Evolutionary conservation across 2,113 vertebrate genomes (phyloP).

Genomic region (Brienomyrus longianalis): DNA sequence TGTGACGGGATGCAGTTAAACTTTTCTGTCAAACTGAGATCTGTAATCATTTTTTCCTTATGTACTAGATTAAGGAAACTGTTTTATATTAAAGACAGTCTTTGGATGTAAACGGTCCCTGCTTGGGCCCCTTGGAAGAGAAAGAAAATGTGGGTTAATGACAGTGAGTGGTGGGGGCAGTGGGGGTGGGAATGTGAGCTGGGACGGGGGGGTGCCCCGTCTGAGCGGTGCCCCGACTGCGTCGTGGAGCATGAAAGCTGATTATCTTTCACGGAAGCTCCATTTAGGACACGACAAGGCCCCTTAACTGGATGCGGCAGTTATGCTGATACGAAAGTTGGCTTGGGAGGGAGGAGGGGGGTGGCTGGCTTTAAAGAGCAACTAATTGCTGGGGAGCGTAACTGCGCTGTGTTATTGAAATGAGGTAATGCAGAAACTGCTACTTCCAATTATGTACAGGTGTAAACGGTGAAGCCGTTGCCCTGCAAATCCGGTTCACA

Average conservation of each 20-base stretch:
- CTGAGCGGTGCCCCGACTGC: background rate
- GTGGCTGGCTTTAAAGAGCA: background rate
- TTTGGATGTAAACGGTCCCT: conserved; percentile 25
- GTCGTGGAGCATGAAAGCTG: background rate
- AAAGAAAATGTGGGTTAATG: background rate
- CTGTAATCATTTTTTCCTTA: conserved; percentile 34
- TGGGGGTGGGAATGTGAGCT: background rate
- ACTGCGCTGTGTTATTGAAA: background rate
- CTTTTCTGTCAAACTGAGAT: conserved; percentile 34
- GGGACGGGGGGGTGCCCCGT: background rate
- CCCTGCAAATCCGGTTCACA: conserved; percentile 31
- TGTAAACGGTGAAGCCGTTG: conserved; percentile 26
- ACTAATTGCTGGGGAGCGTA: background rate
- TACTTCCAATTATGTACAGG: conserved; percentile 1
- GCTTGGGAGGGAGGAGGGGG: background rate
- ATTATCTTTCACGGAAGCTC: background rate
- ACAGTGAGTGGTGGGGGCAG: background rate
- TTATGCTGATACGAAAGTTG: background rate
- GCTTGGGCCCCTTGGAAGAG: background rate
- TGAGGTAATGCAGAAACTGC: background rate
- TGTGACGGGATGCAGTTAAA: background rate
- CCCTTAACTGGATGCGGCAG: background rate
- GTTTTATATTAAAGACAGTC: conserved; percentile 36
- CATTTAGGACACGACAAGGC: background rate
- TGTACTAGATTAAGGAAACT: conserved; percentile 35